phyloP scores from a whole-genome alignment of 2,888 invertebrate genomes.

The Pachymerium ferrugineum region DNA sequence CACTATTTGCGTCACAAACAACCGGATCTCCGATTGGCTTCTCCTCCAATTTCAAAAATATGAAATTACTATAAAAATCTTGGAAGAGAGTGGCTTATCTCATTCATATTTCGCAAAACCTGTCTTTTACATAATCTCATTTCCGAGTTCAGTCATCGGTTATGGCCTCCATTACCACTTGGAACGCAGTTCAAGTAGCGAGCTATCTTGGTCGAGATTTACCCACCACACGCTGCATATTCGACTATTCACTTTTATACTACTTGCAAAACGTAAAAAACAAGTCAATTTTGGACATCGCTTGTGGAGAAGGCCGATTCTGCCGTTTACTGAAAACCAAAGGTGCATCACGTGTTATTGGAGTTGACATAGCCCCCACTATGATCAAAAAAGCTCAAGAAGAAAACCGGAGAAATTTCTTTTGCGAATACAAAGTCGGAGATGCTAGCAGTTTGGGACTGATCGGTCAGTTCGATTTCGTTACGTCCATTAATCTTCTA shows the following conservation, averaged over 20 bases:
- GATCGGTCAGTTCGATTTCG: constrained; percentile 14
- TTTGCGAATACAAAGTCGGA: neutral
- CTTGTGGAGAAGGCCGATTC: neutral
- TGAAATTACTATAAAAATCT: too few relatives aligned
- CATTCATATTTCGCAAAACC: too few relatives aligned
- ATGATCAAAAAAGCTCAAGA: neutral
- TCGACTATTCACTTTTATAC: neutral
- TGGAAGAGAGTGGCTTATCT: too few relatives aligned
- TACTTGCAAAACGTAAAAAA: neutral
- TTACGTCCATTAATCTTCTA: neutral
- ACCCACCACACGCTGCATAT: neutral
- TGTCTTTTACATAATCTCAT: too few relatives aligned
- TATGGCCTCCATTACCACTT: too few relatives aligned
- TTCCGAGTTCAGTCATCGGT: too few relatives aligned
- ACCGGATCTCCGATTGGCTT: too few relatives aligned
- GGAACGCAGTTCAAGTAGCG: too few relatives aligned
- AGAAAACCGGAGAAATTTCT: neutral
- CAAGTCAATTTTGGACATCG: constrained; percentile 23
- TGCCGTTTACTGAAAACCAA: neutral
- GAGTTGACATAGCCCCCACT: neutral
- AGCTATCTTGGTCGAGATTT: neutral
- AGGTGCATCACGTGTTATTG: neutral
- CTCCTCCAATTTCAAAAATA: too few relatives aligned
- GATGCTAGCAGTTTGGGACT: neutral
- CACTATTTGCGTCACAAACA: too few relatives aligned